A percentile compares a stretch with the other conserved stretches of the same genome.
These are phyloP conservation scores for Rhinogobio ventralis DNA, from an alignment of 2,797 vertebrate species.

Conservation along the genomic window DNA sequence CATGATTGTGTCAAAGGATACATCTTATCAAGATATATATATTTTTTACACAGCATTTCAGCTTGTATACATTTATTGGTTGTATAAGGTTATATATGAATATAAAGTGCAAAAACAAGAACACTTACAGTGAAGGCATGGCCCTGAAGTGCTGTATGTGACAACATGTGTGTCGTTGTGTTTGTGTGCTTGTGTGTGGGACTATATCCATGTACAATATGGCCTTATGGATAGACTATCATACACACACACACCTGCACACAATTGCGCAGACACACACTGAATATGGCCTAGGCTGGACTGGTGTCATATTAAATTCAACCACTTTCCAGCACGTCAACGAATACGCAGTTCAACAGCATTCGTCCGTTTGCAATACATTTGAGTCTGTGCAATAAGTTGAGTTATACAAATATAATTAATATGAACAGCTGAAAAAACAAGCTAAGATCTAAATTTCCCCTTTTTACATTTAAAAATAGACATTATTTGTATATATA, in stretches of 20 bases:
- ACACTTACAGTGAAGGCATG: conserved; percentile 76
- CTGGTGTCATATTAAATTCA: conserved; percentile 55
- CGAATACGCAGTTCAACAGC: conserved; percentile 73
- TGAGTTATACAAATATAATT: conserved; percentile 89
- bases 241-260: conserved; percentile 9
- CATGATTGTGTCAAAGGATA: conserved; percentile 69
- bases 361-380: conserved; percentile 64
- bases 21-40: conserved; percentile 67
- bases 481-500: conserved; percentile 65
- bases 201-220: conserved; percentile 52
- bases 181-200: conserved; percentile 35
- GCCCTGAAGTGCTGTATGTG: conserved; percentile 85
- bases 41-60: conserved; percentile 73
- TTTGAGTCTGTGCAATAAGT: conserved; percentile 82
- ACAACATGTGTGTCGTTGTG: conserved; percentile 40
- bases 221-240: conserved; percentile 57
- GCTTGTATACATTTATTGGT: conserved; percentile 72
- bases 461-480: conserved; percentile 80
- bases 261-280: conserved; percentile 13
- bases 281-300: conserved; percentile 66
- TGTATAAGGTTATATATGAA: conserved; percentile 78
- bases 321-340: conserved; percentile 48
- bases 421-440: conserved; percentile 83
- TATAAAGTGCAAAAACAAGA: conserved; percentile 94
- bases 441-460: conserved; percentile 77